phyloP scores from a whole-genome alignment of 2,888 invertebrate genomes.

The Philhelius pedissequus region DNA sequence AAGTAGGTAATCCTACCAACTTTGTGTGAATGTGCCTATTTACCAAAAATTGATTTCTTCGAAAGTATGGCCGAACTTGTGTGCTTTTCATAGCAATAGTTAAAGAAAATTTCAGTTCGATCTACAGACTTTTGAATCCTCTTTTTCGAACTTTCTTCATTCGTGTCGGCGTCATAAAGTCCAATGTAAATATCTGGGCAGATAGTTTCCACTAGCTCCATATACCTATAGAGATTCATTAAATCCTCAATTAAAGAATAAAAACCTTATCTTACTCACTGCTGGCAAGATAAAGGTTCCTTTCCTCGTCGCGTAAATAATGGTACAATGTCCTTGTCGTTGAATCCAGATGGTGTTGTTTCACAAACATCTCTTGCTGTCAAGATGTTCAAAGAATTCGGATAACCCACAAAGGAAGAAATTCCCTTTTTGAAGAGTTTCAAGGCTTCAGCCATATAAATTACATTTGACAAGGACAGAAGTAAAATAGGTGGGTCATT shows the following conservation, averaged over 20 bases:
- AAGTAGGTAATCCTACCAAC: neutral
- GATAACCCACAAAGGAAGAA: slow-evolving; percentile 85
- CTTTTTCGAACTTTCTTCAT: slow-evolving; percentile 83
- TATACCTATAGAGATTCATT: slow-evolving; percentile 81
- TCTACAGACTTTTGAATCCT: slow-evolving; percentile 86
- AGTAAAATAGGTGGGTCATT: slow-evolving; percentile 83
- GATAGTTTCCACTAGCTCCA: slow-evolving; percentile 87
- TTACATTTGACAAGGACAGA: slow-evolving; percentile 85
- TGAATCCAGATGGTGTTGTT: slow-evolving; percentile 84
- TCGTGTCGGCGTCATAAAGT: slow-evolving; percentile 84
- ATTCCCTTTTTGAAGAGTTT: slow-evolving; percentile 83
- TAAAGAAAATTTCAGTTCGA: slow-evolving; percentile 84
- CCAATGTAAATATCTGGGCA: slow-evolving; percentile 91
- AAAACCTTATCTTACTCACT: slow-evolving; percentile 75
- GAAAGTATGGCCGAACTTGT: slow-evolving; percentile 80
- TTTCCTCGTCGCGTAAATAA: slow-evolving; percentile 90
- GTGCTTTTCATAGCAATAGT: slow-evolving; percentile 84
- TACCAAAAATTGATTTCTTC: slow-evolving; percentile 80
- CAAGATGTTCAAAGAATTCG: slow-evolving; percentile 79
- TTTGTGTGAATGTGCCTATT: slow-evolving; percentile 35
- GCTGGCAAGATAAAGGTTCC: slow-evolving; percentile 82
- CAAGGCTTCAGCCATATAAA: slow-evolving; percentile 84
- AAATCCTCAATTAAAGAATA: neutral
- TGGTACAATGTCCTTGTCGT: slow-evolving; percentile 85
- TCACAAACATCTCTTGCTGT: slow-evolving; percentile 83